Conservation (phyloP, 2,797 vertebrate species). For the Rhadinocentrus ornatus region DNA sequence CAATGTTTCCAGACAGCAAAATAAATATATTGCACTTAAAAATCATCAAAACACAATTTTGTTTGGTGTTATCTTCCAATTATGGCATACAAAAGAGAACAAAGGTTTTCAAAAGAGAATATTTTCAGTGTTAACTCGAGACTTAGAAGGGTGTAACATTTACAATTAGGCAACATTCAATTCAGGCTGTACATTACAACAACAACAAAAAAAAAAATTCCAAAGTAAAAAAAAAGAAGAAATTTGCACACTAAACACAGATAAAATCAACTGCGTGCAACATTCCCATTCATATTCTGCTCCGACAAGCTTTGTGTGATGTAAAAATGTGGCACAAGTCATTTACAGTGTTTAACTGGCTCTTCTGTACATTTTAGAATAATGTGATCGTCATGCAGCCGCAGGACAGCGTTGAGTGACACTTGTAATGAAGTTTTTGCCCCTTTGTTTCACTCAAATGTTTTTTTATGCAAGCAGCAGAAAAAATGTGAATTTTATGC, state of each 20-base stretch:
- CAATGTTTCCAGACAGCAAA: slow-evolving; percentile 93
- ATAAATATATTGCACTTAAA: slow-evolving; percentile 99
- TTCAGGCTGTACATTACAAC: slow-evolving; percentile 8
- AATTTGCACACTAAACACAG: slow-evolving; percentile 9
- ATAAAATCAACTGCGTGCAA: slow-evolving; percentile 29
- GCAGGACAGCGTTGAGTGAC: background rate
- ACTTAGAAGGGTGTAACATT: slow-evolving; percentile 55
- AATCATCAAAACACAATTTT: slow-evolving; percentile 87
- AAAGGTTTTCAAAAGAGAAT: slow-evolving; percentile 44
- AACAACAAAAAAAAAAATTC: background rate
- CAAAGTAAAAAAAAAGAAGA: background rate
- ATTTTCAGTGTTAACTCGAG: slow-evolving; percentile 69
- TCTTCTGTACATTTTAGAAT: slow-evolving; percentile 2
- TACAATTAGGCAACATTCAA: slow-evolving; percentile 19
- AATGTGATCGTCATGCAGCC: background rate
- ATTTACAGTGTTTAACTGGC: slow-evolving; percentile 25
- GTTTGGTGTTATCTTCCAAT: slow-evolving; percentile 80
- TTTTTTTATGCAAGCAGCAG: background rate
- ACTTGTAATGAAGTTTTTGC: background rate
- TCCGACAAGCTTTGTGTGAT: background rate
- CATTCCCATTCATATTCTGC: background rate
- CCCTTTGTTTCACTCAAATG: background rate
- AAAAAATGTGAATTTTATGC: slow-evolving; percentile 2
- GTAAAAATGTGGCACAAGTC: background rate
- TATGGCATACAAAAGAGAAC: slow-evolving; percentile 57